Base-by-base conservation (phyloP, 2,888 invertebrate species). In the Oligia strigilis region DNA sequence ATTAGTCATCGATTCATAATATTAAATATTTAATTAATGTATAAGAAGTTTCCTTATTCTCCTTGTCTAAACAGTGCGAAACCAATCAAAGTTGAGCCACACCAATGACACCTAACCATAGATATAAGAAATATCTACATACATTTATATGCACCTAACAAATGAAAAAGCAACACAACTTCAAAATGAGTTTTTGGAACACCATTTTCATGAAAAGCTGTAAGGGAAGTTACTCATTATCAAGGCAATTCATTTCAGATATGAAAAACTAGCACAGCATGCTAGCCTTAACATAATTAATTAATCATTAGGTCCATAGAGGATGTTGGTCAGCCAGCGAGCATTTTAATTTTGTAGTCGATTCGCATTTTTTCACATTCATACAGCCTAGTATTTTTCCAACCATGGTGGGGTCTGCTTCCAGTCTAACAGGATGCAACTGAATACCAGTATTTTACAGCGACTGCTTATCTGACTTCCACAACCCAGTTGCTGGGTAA, bases 1-100 rank as follows among this genome's bases (percentile, higher is more conserved):
- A 69, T 79, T 70, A 82, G 64, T 82, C 49, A 87, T 87, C 74
- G 71, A 86, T 85, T 84, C 85, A 86, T 79, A 67, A 75, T 72
- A 76, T 43, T 55, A 65, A 76, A 62, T 74, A 71, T 14, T 8
- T 17, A 40, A 49, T 8, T 17, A 40, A 49, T 17, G 14, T 67
- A 49, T 52, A 17, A 40, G 29, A 43, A 67, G 69, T 83, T 86
- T 86, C 87, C 84, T 75, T 75, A 52, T 82, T 40, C 75, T 40
- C 29, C 46, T 62, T 52, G 43, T 80, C 4, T 64, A 72, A 19
- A 73, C 65, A 40, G 40, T 62, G 23, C 29, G n/a, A 72, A 49
- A 72, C 52, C 14, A 72, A 72, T 58, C 55, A 62, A 49, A 52
- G 14, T 69, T 71, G 23, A 2, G 29, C 40, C 23, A 14, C 0